Evolutionary conservation across 2,888 invertebrate genomes (phyloP).

Genomic region (Ectobius pallidus): DNA sequence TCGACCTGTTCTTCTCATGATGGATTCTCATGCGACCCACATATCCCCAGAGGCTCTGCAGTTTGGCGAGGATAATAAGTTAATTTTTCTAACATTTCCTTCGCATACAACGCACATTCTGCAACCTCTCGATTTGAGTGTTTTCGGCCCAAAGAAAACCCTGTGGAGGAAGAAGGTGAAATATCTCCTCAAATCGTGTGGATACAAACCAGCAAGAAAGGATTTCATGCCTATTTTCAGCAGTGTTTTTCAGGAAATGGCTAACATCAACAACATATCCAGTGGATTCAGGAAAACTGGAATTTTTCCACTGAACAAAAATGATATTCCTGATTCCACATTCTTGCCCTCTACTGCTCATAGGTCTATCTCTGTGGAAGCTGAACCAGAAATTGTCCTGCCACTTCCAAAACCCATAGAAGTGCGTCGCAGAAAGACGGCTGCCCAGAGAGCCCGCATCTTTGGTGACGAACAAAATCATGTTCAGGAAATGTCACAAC

Average conservation of each 20-base stretch:
- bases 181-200: not conserved
- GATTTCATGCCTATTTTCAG: slow-evolving; percentile 2
- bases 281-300: slow-evolving; percentile 3
- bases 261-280: not conserved
- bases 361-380: too few relatives aligned
- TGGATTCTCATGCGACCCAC: slow-evolving; percentile 9
- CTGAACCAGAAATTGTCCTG: not conserved
- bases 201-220: not conserved
- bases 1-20: not conserved
- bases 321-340: not conserved
- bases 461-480: not conserved
- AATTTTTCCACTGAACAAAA: not conserved
- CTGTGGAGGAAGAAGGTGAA: not conserved
- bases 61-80: not conserved
- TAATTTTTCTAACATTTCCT: slow-evolving; percentile 5
- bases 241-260: not conserved
- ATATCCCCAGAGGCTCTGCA: not conserved
- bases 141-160: not conserved
- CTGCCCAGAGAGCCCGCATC: not conserved
- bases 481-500: not conserved
- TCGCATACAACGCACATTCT: not conserved
- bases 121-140: not conserved
- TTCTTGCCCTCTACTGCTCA: not conserved
- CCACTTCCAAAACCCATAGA: not conserved
- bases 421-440: not conserved